Conservation (phyloP, 1,140 invertebrate species). For the Brachionus rotundiformis region DNA sequence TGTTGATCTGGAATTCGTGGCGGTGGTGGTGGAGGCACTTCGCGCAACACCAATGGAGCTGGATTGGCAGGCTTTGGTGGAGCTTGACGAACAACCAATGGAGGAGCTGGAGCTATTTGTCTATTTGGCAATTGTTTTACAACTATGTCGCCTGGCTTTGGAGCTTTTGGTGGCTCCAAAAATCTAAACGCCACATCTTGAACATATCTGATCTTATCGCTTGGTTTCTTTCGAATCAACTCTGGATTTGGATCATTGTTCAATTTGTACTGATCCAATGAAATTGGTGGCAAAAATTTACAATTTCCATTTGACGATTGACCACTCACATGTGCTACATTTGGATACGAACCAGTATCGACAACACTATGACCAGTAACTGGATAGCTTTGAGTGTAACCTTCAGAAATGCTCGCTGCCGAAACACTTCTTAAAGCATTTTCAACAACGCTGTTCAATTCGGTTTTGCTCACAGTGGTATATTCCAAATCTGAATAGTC, state of each 20-base stretch:
- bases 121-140: neutral
- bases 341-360: neutral
- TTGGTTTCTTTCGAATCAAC: constrained; percentile 36
- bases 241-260: constrained; percentile 50
- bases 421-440: constrained; percentile 15
- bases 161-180: constrained; percentile 36
- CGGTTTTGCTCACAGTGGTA: neutral
- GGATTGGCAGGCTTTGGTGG: neutral
- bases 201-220: constrained; percentile 16
- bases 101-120: constrained; percentile 32
- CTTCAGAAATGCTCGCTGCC: neutral
- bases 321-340: neutral
- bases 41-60: constrained; percentile 49
- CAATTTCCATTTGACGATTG: constrained; percentile 23
- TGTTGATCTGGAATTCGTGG: neutral
- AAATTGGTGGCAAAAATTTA: constrained; percentile 27
- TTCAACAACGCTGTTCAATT: neutral
- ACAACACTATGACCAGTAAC: neutral
- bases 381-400: constrained; percentile 25
- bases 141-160: constrained; percentile 26
- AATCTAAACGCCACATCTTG: constrained; percentile 32
- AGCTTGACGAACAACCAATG: constrained; percentile 33
- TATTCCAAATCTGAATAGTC: neutral
- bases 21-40: constrained; percentile 42
- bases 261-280: constrained; percentile 44